A percentile compares a stretch with the other conserved stretches of the same genome.
These are phyloP conservation scores for Malurus elegans DNA, from an alignment of 2,113 vertebrate genomes.

Conservation along the genomic window DNA sequence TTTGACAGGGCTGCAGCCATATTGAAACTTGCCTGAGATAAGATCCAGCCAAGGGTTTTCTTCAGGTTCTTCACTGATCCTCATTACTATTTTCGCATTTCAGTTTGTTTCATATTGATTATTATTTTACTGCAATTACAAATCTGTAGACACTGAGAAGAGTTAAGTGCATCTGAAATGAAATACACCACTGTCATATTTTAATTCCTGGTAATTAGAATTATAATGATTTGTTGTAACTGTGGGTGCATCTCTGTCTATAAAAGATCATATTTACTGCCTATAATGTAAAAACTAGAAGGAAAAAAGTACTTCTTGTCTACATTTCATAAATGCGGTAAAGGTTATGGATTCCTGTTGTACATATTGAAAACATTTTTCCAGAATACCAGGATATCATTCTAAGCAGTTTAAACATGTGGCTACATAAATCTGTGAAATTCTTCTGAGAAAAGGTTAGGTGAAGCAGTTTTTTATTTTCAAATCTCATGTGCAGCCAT, in stretches of 20 bases:
- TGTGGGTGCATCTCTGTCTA: neutral
- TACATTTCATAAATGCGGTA: neutral
- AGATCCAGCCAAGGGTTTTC: neutral
- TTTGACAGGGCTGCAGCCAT: neutral
- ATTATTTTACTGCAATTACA: neutral
- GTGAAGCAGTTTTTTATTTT: neutral
- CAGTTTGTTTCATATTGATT: neutral
- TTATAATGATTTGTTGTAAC: neutral
- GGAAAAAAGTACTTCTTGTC: neutral
- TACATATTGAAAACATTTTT: neutral
- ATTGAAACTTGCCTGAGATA: neutral
- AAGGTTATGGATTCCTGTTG: neutral
- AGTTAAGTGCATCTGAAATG: neutral
- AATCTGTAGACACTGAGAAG: neutral
- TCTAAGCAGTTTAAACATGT: neutral
- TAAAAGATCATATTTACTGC: neutral
- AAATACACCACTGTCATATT: neutral
- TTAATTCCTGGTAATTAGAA: neutral
- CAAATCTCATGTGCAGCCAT: neutral
- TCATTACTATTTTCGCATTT: neutral
- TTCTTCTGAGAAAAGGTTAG: neutral
- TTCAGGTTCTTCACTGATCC: neutral
- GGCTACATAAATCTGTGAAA: neutral
- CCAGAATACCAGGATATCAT: neutral
- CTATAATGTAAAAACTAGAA: neutral